Evolutionary conservation across 2,797 vertebrate genomes (phyloP), one percentile per base, ranked within the genome.

Genomic region (Ambastaia sidthimunki): DNA sequence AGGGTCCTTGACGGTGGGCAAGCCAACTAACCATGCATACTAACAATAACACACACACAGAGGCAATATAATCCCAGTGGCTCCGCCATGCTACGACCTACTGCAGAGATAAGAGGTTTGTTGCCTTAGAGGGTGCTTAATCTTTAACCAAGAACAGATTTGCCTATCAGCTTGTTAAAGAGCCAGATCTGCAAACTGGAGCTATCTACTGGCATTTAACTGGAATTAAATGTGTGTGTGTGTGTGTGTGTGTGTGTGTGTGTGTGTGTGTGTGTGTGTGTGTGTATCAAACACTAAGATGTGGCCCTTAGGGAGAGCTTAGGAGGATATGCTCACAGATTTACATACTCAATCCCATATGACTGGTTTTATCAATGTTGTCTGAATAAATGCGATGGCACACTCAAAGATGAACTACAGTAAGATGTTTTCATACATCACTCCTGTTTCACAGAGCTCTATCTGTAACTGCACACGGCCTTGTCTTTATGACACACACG

Each of bases 111-210:
- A 93, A 93, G 90, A 86, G 80, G 85, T 89, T 87, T 88, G 89
- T 91, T 89, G 91, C 89, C 91, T 89, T 88, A 79, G 89, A 84
- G 85, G 89, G 85, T 85, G 83, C 89, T 91, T 93, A 92, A 93
- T 94, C 93, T 94, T 94, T 92, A 94, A 93, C 92, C 91, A 92
- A 91, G 88, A 92, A 93, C 86, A 91, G 93, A 94, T 94, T 93
- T 93, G 91, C 90, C 91, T 91, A 94, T 94, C 93, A 92, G 92
- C 92, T 92, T 82, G 87, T 93, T 93, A 93, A 93, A 93, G 93
- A 89, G 91, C 85, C 82, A 86, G 71, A 60, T 21, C 74, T 62
- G 62, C 73, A 87, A 86, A 85, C 89, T 66, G 81, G 69, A 85
- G 83, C 84, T 86, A 86, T 92, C 89, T 86, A 84, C 73, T 90